phyloP scores from a whole-genome alignment of 2,113 vertebrate species.

The Cyrtonyx montezumae region DNA sequence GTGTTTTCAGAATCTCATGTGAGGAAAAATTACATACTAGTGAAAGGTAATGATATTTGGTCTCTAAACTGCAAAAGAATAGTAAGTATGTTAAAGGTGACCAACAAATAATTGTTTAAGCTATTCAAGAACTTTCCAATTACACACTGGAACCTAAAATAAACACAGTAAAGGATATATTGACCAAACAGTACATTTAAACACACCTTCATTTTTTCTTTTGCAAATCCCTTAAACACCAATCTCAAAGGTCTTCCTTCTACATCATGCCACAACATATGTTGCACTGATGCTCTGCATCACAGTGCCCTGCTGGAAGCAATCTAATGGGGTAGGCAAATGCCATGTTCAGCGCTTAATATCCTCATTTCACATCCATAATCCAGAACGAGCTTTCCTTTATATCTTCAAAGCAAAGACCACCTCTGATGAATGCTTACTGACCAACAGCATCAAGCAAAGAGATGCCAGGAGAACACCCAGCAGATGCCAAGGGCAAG shows the following conservation, averaged over 20 bases:
- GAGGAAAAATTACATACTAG: neutral
- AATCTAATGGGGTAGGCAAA: neutral
- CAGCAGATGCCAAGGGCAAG: neutral
- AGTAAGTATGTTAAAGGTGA: neutral
- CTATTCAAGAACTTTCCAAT: neutral
- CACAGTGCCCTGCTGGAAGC: constrained; percentile 12
- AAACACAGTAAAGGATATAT: neutral
- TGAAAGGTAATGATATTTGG: constrained; percentile 17
- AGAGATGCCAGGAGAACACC: neutral
- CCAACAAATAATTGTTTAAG: neutral
- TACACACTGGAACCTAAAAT: neutral
- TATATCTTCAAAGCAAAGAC: constrained; percentile 36
- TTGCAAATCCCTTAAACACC: neutral
- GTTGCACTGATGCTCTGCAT: neutral
- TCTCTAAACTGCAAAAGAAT: neutral
- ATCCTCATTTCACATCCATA: constrained; percentile 2
- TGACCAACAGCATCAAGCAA: neutral
- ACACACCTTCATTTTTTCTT: neutral
- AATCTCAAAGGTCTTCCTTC: neutral
- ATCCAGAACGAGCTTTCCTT: neutral
- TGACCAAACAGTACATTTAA: neutral
- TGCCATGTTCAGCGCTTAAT: neutral
- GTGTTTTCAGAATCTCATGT: constrained; percentile 14
- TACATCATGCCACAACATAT: neutral
- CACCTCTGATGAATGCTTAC: neutral